A percentile compares a stretch with the other conserved stretches of the same genome.
phyloP scores from a whole-genome alignment of 2,888 invertebrate genomes.

The Mythimna vitellina region DNA sequence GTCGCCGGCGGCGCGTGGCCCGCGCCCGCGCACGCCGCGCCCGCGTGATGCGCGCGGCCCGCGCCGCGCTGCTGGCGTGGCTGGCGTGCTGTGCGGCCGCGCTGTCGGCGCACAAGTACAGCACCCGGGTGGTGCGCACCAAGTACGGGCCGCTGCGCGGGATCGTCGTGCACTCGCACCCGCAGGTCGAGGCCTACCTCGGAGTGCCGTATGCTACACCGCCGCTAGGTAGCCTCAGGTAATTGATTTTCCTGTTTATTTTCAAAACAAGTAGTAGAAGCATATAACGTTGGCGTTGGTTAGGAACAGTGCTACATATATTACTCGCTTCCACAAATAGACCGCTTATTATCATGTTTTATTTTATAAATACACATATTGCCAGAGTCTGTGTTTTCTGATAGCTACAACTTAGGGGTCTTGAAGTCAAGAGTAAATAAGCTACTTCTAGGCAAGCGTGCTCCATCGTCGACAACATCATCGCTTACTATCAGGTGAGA shows the following conservation, averaged over 20 bases:
- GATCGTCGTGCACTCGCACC: conserved; percentile 95
- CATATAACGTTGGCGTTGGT: background rate
- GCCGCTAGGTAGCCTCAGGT: conserved; percentile 96
- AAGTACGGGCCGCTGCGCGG: conserved; percentile 97
- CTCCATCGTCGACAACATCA: too few relatives aligned
- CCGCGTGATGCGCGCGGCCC: conserved; percentile 88
- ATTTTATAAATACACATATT: too few relatives aligned
- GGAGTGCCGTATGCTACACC: conserved; percentile 98
- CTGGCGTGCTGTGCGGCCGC: conserved; percentile 90
- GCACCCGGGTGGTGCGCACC: conserved; percentile 95
- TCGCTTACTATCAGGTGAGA: too few relatives aligned
- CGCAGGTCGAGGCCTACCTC: conserved; percentile 96
- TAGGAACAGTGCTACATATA: background rate
- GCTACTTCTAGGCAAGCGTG: too few relatives aligned
- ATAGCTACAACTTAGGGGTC: too few relatives aligned
- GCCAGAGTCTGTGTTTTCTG: too few relatives aligned
- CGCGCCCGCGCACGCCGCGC: conserved; percentile 77
- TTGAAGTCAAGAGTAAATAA: too few relatives aligned
- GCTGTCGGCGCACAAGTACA: conserved; percentile 93
- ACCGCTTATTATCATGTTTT: background rate
- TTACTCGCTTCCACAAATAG: background rate
- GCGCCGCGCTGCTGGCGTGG: conserved; percentile 90
- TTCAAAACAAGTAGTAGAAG: background rate
- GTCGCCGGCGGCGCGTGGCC: conserved; percentile 76
- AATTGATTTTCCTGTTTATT: conserved; percentile 64